Base-by-base conservation (phyloP, 2,113 vertebrate genomes). In the Aleadryas rufinucha region DNA sequence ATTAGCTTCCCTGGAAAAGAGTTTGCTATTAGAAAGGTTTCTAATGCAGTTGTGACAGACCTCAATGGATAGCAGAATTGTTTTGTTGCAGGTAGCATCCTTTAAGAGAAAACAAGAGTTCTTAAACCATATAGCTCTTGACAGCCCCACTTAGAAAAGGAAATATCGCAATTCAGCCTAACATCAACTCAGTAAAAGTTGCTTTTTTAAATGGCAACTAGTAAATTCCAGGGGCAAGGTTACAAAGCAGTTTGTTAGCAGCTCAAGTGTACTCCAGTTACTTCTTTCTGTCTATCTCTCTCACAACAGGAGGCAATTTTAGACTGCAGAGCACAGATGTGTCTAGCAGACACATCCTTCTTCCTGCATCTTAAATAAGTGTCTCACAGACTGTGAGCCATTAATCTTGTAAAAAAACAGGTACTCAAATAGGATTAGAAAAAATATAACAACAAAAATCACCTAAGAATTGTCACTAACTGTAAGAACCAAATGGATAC, bases 221-320 rank as follows among this genome's bases (percentile, higher is more conserved):
- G 85, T 81, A 90, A 96, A 94, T 93, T 91, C 83, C 56, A 77
- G 52, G 52, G 71, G 47, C 87, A 95, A 84, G 68, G 79, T 86
- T 89, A 84, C 71, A 93, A 90, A 86, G 59, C 68, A 90, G 90
- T 78, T 95, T 9, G 31, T 86, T 96, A 93, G 93, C 90, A 94
- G 85, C 79, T 90, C 63, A 93, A 70, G 79, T 66, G 60, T 49
- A 47, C 92, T 94, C 79, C 35, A 92, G 47, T 87, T 60, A 71
- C 85, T 93, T 79, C 84, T 85, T 76, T 90, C 85, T 70, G 35
- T 59, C 89, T 88, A 30, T 63, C 53, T 60, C 49, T 65, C 54
- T 96, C 93, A 78, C 95, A 93, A 84, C 88, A 71, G 95, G 95
- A 96, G 92, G 85, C 68, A 88, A 94, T 93, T 94, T 96, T 52